These are phyloP conservation scores for Butastur rufipennis DNA, from an alignment of 2,113 vertebrate species.

Conservation along the genomic window DNA sequence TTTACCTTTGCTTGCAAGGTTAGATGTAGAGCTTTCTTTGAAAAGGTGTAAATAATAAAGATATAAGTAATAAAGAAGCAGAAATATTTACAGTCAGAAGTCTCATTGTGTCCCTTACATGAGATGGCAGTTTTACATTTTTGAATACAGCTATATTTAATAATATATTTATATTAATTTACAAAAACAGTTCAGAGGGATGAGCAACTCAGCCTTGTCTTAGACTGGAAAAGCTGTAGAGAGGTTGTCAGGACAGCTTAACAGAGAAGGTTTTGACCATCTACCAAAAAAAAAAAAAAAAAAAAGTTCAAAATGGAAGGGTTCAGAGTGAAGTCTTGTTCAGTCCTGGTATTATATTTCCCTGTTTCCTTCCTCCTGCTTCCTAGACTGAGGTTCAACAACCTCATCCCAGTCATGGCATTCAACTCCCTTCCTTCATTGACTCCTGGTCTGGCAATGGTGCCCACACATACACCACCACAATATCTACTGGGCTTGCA, in stretches of 20 bases:
- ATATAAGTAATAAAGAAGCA: background rate
- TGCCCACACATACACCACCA: background rate
- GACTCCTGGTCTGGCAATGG: fast-evolving
- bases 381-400: background rate
- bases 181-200: background rate
- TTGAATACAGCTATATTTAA: background rate
- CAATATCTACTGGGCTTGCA: background rate
- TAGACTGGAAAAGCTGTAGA: background rate
- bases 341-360: background rate
- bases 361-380: background rate
- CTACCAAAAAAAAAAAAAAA: background rate
- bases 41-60: background rate
- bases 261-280: background rate
- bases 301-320: background rate
- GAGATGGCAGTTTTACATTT: background rate
- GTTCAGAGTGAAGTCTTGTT: background rate
- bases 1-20: background rate
- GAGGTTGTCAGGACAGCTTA: background rate
- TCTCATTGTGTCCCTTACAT: background rate
- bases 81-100: background rate
- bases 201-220: background rate
- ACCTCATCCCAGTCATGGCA: background rate
- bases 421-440: background rate
- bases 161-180: background rate
- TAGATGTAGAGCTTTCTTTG: background rate